Base-by-base conservation (phyloP, 2,888 invertebrate genomes). In the Cataglyphis altisquamis region DNA sequence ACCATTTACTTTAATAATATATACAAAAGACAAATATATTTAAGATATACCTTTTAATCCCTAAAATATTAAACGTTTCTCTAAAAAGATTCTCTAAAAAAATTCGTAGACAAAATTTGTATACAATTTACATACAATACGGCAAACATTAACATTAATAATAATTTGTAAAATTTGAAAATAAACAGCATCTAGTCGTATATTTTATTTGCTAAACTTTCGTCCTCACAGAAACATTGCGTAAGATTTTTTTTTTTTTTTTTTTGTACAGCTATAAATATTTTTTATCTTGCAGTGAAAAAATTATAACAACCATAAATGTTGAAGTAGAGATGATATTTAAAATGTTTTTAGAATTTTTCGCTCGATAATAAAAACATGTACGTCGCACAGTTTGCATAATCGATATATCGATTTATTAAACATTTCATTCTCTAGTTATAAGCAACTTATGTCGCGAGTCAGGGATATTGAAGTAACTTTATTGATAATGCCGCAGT, bases 401-500 rank as follows among this genome's bases (percentile, higher is more conserved):
- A 52, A 6, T 52, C n/a, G n/a, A 45, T 18, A 45, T n/a, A n/a
- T 45, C n/a, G 15, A 52, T 52, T 52, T n/a, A 8, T 21, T 36
- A 18, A 21, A 60, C 36, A 18, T 62, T 70, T 80, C 12, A 36
- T 60, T 78, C 25, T 45, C n/a, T 12, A 32, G 41, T 57, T 60
- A 68, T 21, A 57, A 57, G 57, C 32, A 60, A 32, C 18, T 68
- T 60, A 70, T 15, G 32, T 25, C 36, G 8, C 52, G 4, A 32
- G 12, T n/a, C 45, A 36, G 15, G 25, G 21, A 32, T 70, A 80
- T 45, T 9, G 78, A 45, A 8, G 39, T 70, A 64, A 64, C 64
- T 75, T 80, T 64, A 60, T 45, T 60, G 70, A 80, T 80, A 70
- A 80, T 48, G 60, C 78, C 78, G 25, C 78, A 70, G 18, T 45